These are phyloP conservation scores for Agrypnia vestita DNA, from an alignment of 1,140 invertebrate species.

Conservation along the genomic window DNA sequence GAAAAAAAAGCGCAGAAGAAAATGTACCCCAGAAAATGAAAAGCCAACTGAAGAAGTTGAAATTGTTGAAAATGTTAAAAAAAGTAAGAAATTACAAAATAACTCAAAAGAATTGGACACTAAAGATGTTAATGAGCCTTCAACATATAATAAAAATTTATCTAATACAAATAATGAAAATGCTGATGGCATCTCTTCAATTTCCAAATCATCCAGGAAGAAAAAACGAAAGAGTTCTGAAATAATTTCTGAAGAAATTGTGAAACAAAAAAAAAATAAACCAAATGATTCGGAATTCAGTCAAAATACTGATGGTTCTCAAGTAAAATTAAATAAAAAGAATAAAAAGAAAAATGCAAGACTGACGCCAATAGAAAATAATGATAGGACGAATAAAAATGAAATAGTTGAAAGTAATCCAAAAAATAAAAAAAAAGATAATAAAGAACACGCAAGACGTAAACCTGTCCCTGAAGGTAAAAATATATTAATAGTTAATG, in stretches of 20 bases:
- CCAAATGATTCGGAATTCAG: too few relatives aligned
- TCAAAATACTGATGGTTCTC: too few relatives aligned
- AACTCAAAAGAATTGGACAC: not conserved
- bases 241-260: not conserved
- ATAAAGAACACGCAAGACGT: slow-evolving; percentile 67
- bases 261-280: slow-evolving; percentile 7
- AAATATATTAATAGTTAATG: slow-evolving; percentile 76
- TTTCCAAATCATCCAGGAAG: slow-evolving; percentile 53
- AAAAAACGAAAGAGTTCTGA: slow-evolving; percentile 59
- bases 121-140: not conserved
- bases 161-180: slow-evolving; percentile 53
- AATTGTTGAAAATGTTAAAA: slow-evolving; percentile 51
- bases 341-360: not conserved
- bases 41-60: slow-evolving; percentile 32
- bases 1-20: slow-evolving; percentile 57
- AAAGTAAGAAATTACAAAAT: not conserved
- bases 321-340: not conserved
- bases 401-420: slow-evolving; percentile 34
- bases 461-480: slow-evolving; percentile 70
- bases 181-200: not conserved
- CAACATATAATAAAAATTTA: not conserved
- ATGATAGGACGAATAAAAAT: slow-evolving; percentile 63
- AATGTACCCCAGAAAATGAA: slow-evolving; percentile 47
- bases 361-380: slow-evolving; percentile 54
- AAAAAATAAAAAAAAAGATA: slow-evolving; percentile 35